These are phyloP conservation scores for Watersipora subatra DNA, from an alignment of 1,140 invertebrate species.

Conservation along the genomic window DNA sequence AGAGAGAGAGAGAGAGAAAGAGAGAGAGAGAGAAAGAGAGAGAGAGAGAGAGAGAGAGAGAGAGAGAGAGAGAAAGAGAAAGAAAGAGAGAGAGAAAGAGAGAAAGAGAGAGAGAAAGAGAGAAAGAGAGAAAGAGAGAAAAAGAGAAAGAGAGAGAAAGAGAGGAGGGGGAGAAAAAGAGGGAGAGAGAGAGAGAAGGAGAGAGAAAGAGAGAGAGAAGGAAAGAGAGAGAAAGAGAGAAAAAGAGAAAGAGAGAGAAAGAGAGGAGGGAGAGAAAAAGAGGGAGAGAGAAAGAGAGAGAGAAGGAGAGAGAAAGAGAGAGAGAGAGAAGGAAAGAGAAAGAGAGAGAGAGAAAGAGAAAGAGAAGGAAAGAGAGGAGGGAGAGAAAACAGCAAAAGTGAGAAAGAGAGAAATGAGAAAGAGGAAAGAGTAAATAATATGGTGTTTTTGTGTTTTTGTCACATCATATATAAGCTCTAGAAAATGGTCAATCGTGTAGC, in stretches of 20 bases:
- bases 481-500: too few relatives aligned
- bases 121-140: slow-evolving; percentile 4
- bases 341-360: too few relatives aligned
- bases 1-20: not conserved
- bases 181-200: slow-evolving; percentile 1
- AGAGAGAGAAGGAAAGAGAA: slow-evolving; percentile 1
- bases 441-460: too few relatives aligned
- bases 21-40: not conserved
- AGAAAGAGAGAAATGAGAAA: too few relatives aligned
- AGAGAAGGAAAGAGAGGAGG: too few relatives aligned
- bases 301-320: not conserved
- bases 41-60: not conserved
- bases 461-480: too few relatives aligned
- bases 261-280: not conserved
- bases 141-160: slow-evolving; percentile 1
- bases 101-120: slow-evolving; percentile 3
- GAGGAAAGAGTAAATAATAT: too few relatives aligned
- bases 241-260: not conserved
- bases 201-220: not conserved
- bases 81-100: not conserved
- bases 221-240: slow-evolving; percentile 2
- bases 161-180: too few relatives aligned
- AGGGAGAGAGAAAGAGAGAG: not conserved
- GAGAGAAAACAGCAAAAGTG: too few relatives aligned
- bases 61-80: slow-evolving; percentile 10